A percentile compares a stretch with the other conserved stretches of the same genome.
Conservation (phyloP, 2,797 vertebrate genomes). For the Gymnodraco acuticeps region DNA sequence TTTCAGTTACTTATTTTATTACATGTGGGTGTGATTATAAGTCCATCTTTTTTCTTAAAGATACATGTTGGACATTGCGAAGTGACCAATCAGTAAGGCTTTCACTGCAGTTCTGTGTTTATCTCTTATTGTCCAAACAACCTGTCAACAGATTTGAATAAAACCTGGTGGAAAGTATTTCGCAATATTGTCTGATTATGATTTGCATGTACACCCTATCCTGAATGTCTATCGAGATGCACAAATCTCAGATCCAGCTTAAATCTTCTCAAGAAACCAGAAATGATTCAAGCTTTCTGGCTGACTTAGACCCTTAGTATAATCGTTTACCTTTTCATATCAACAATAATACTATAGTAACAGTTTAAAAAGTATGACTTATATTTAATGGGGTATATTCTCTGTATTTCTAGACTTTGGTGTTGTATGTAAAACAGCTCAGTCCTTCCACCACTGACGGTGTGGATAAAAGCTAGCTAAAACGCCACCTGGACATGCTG, state of each 20-base stretch:
- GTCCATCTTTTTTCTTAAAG: not conserved
- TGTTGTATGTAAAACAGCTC: not conserved
- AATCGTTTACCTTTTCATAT: too few relatives aligned
- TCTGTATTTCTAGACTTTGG: not conserved
- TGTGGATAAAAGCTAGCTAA: not conserved
- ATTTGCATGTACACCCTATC: not conserved
- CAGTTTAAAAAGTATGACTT: not conserved
- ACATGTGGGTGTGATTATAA: not conserved
- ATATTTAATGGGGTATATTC: not conserved
- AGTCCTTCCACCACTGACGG: not conserved
- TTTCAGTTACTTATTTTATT: not conserved
- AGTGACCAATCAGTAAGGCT: not conserved
- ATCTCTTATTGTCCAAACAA: not conserved
- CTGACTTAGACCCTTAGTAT: too few relatives aligned
- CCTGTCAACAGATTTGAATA: slow-evolving; percentile 9
- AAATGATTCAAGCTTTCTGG: too few relatives aligned
- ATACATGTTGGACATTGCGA: not conserved
- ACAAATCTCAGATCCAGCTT: not conserved
- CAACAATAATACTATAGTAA: too few relatives aligned
- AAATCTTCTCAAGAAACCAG: too few relatives aligned
- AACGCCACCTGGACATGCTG: not conserved
- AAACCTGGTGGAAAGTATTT: not conserved
- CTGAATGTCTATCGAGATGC: not conserved
- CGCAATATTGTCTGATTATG: not conserved
- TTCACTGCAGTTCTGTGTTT: slow-evolving; percentile 6